These are phyloP conservation scores for Genyomyrus donnyi DNA, from an alignment of 2,113 vertebrate genomes.

Conservation along the genomic window DNA sequence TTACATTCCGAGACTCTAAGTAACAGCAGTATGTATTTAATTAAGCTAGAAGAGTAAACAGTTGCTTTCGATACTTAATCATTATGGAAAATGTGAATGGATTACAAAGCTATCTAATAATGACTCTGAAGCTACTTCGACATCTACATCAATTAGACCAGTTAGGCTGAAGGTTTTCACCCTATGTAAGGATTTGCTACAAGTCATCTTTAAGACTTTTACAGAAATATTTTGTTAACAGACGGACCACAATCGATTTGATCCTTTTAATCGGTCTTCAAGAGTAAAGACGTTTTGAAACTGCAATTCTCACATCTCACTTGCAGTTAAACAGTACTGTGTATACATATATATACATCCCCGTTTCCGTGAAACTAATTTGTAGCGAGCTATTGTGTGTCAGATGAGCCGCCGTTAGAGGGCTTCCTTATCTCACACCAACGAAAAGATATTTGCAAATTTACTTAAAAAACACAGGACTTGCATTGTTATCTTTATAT, in stretches of 20 bases:
- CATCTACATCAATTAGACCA: neutral
- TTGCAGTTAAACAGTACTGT: neutral
- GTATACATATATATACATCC: neutral
- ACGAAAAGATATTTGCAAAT: neutral
- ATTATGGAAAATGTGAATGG: neutral
- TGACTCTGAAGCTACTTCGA: neutral
- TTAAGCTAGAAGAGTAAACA: neutral
- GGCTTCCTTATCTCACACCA: slow-evolving; percentile 3
- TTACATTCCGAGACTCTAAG: neutral
- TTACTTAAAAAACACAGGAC: neutral
- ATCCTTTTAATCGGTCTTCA: neutral
- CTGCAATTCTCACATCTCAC: neutral
- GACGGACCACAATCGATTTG: neutral
- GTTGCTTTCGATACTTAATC: neutral
- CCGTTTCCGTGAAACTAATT: neutral
- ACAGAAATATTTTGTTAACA: neutral
- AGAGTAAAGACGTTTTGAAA: neutral
- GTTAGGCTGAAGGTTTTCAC: neutral
- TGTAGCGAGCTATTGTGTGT: neutral
- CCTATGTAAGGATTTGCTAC: neutral
- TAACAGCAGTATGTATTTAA: neutral
- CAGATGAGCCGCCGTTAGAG: neutral
- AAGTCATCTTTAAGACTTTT: neutral
- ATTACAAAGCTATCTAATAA: neutral
- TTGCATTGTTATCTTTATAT: neutral